Percentiles rank a stretch among this genome's conserved stretches.
Evolutionary conservation across 2,888 invertebrate genomes (phyloP).

Genomic region (Caradrina kadenii): DNA sequence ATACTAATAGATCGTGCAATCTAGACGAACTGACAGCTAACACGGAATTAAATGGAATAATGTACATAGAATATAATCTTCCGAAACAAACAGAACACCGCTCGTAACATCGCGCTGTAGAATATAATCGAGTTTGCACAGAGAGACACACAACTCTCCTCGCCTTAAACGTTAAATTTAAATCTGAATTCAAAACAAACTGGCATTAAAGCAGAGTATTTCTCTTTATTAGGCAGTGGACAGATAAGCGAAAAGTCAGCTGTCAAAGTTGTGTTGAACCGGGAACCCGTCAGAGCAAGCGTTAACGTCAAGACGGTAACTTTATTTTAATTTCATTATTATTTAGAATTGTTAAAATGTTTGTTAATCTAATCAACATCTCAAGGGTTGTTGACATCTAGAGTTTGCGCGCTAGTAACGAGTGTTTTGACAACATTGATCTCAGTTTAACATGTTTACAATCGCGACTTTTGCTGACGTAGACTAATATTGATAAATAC

Average conservation of each 20-base stretch:
- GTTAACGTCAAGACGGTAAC: constrained; percentile 18
- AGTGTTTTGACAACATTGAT: neutral
- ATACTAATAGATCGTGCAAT: neutral
- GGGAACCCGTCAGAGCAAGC: constrained; percentile 11
- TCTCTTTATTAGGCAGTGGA: constrained; percentile 21
- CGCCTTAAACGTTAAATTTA: constrained; percentile 32
- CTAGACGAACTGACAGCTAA: neutral
- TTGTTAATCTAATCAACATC: constrained; percentile 32
- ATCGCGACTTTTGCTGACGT: neutral
- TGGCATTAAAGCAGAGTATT: constrained; percentile 14
- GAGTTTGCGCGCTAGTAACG: constrained; percentile 1
- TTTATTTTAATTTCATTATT: constrained; percentile 22
- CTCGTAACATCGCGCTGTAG: neutral
- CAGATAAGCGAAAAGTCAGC: constrained; percentile 17
- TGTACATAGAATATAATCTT: neutral
- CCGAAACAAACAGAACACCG: constrained; percentile 16
- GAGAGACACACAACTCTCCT: constrained; percentile 19
- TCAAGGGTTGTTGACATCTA: constrained; percentile 10
- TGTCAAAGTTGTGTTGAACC: constrained; percentile 33
- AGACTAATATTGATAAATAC: too few species aligned
- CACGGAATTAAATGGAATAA: neutral
- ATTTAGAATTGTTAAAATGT: constrained; percentile 28
- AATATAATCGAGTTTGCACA: constrained; percentile 13
- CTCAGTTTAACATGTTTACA: too few species aligned
- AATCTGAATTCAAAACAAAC: constrained; percentile 31